Percentiles rank a stretch among this genome's conserved stretches.
These are phyloP conservation scores for Morbakka virulenta DNA, from an alignment of 30 jellyfish, hydroid and myxozoan genomes.

Conservation along the genomic window DNA sequence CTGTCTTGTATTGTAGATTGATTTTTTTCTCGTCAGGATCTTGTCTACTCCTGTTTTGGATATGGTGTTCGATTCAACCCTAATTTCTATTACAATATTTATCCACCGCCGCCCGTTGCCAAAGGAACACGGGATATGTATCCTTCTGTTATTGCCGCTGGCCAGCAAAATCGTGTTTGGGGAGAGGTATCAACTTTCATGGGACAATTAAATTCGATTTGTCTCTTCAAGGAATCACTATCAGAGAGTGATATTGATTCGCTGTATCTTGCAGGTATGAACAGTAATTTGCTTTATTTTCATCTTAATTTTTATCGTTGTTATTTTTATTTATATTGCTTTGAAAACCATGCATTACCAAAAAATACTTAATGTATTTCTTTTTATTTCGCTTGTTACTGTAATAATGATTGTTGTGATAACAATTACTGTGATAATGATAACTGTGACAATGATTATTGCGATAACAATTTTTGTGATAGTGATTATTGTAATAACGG, in stretches of 20 bases:
- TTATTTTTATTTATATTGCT: not conserved
- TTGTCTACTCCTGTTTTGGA: slow-evolving; percentile 58
- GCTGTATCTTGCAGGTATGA: slow-evolving; percentile 37
- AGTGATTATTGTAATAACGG: too few species aligned
- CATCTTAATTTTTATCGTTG: not conserved
- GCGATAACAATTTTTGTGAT: too few species aligned
- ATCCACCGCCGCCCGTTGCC: slow-evolving; percentile 61
- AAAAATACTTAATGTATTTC: not conserved
- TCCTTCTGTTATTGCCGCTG: slow-evolving; percentile 82
- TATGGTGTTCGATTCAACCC: slow-evolving; percentile 59
- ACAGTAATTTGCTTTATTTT: not conserved
- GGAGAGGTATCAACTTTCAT: slow-evolving; percentile 66
- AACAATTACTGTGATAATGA: too few species aligned
- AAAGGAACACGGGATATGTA: slow-evolving; percentile 13
- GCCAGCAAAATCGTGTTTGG: slow-evolving; percentile 74
- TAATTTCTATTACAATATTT: slow-evolving; percentile 52
- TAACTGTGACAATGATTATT: too few species aligned
- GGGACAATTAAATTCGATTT: slow-evolving; percentile 79
- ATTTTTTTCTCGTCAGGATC: slow-evolving; percentile 32
- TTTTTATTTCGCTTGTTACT: too few species aligned
- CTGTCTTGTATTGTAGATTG: not conserved
- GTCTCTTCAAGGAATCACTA: slow-evolving; percentile 64
- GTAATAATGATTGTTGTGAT: too few species aligned
- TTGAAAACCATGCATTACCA: not conserved
- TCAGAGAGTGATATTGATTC: slow-evolving; percentile 9